Evolutionary conservation across 1,140 invertebrate genomes (phyloP), one percentile per base, ranked within the genome.

Genomic region (Cydia pomonella): DNA sequence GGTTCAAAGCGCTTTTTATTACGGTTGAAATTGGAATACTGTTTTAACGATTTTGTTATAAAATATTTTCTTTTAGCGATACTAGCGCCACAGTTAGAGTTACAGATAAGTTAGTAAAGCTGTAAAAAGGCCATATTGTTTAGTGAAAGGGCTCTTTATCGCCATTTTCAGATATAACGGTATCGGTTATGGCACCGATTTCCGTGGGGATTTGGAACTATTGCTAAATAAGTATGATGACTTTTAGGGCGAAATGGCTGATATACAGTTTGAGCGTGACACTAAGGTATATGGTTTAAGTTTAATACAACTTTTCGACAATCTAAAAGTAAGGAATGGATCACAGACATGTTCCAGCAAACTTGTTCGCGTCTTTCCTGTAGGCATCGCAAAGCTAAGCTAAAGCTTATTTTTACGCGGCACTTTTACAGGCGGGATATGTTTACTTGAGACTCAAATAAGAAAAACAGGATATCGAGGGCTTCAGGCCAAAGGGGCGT

Each of bases 121-220:
- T 23, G 53, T 59, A 59, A 59, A 59, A 59, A 10, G 53, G 53
- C 50, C 53, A 23, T 59, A 23, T 59, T 59, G 53, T 59, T 59
- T 59, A 10, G 18, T 59, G 2, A 23, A 59, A 23, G 21, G 53
- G 21, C 9, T 59, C 50, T 23, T 59, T 59, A 59, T 59, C 53
- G 53, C 53, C 53, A 59, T 59, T 59, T 23, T 59, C 7, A 23
- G 53, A 59, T 59, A 59, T 59, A 59, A 59, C 21, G 53, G 53
- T 23, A 23, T 59, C 53, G 53, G 53, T 59, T 59, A 59, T 59
- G 53, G 53, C 53, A 2, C 21, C 53, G 53, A 59, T 59, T 50
- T 50, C 53, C 53, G 5, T 7, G 7, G 21, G n/a, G 53, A 16
- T 18, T 23, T 59, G 6, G 21, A 23, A 23, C 12, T 59, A 59